Evolutionary conservation across 2,888 invertebrate species (phyloP), one percentile per base, ranked within the genome.

Genomic region (Apoda limacodes): DNA sequence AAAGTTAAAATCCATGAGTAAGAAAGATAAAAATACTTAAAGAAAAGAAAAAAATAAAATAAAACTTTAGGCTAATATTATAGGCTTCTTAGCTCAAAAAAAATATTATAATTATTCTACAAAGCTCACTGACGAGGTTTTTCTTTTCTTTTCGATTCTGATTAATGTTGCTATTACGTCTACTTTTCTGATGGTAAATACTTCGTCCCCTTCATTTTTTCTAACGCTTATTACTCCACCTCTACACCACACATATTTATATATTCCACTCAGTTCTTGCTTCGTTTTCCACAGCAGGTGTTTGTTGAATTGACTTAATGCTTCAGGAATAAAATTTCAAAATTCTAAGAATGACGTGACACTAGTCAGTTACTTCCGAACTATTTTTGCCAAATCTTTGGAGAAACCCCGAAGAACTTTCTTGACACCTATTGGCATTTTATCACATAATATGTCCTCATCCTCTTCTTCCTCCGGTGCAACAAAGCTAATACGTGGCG

Each of bases 361-460:
- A 2, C 29, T 12, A 9, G n/a, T 25, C 28, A 33, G 28, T 19
- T 30, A 30, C 4, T 22, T 25, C n/a, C 25, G 21, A 2, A 37
- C 19, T 2, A 31, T 19, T 26, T 39, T 42, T 6, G 35, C 32
- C 2, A 42, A 27, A 32, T 40, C 34, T 9, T 32, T 38, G 6
- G 33, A 17, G 2, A 42, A 36, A 9, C 34, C 28, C 2, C 14
- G 12, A 3, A 38, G 20, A 1, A 40, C 19, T 9, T 34, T 30
- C 7, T 26, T 28, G 1, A 35, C 14, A 9, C 29, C 15, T 3
- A 32, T 14, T 2, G 9, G 26, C 9, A 13, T 17, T 5, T 2
- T 5, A 4, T 6, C 7, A 4, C n/a, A 3, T 14, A 9, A 14
- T 22, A 3, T 15, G 2, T 13, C 17, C 5, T 19, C 25, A 2